Evolutionary conservation across 1,140 invertebrate genomes (phyloP), one percentile per base, ranked within the genome.

Genomic region (Diorhabda carinulata): DNA sequence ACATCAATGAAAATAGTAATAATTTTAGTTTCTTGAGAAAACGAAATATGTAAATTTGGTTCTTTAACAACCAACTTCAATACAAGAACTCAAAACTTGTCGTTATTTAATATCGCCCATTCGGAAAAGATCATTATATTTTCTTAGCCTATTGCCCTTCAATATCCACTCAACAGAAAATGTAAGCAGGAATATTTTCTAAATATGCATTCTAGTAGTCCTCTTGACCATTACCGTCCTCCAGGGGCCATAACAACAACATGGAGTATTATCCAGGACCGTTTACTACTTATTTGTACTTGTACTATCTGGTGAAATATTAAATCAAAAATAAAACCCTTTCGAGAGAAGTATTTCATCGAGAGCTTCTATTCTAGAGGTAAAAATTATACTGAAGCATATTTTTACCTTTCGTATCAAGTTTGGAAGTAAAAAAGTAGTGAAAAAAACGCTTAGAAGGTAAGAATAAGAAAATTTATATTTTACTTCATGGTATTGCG

Each of bases 181-280:
- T 62, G 61, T 62, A 62, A 62, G 61, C 43, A 62, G 61, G 10
- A 62, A 62, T 62, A 62, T 65, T 72, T 68, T 70, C 44, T 61
- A 64, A 71, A 75, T 73, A 71, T 64, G 70, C 69, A 73, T 65
- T 58, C 67, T 42, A 68, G 68, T 72, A 74, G 71, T 69, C 65
- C 66, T 68, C 66, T 67, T 74, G 72, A 69, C 71, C 74, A 77
- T 75, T 77, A 75, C 71, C 72, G 71, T 69, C 71, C 70, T 69
- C 71, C 72, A 73, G 76, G 71, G 70, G 74, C 74, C 74, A 77
- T 73, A 77, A 77, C 74, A 77, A 77, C 74, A 72, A 74, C 72
- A 56, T 43, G 61, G 61, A 41, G 9, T 25, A n/a, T 10, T 62
- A 62, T 57, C 47, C 74, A 66, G 71, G 72, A 70, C 72, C 47